Percentiles rank a stretch among this genome's conserved stretches.
Conservation (phyloP, 2,113 vertebrate species). For the Pholis gunnellus region DNA sequence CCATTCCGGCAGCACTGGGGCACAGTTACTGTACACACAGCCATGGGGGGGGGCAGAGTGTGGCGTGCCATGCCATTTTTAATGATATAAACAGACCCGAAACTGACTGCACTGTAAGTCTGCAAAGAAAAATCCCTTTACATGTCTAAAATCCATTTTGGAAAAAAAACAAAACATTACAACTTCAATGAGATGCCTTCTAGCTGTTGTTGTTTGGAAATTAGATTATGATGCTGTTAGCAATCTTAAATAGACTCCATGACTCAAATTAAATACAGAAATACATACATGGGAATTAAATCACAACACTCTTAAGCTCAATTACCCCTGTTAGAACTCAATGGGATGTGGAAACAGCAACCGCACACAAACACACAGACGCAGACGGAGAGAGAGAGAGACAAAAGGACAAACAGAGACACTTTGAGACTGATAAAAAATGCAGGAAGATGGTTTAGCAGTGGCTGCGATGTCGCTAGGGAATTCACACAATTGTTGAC, state of each 20-base stretch:
- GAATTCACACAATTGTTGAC: slow-evolving; percentile 79
- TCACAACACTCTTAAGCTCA: slow-evolving; percentile 57
- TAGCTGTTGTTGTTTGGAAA: slow-evolving; percentile 37
- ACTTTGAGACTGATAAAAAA: slow-evolving; percentile 66
- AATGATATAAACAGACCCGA: slow-evolving; percentile 33
- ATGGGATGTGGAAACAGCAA: slow-evolving; percentile 55
- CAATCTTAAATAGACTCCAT: slow-evolving; percentile 48
- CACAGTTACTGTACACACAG: slow-evolving; percentile 23
- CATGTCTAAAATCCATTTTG: slow-evolving; percentile 18
- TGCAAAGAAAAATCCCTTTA: slow-evolving; percentile 23
- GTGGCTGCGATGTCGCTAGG: slow-evolving; percentile 63
- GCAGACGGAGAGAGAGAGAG: slow-evolving; percentile 5
- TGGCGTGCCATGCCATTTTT: not conserved
- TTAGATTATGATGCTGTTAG: slow-evolving; percentile 52
- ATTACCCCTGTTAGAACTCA: slow-evolving; percentile 57
- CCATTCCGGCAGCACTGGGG: slow-evolving; percentile 8
- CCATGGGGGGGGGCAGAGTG: not conserved
- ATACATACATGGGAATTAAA: slow-evolving; percentile 64
- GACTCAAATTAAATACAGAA: slow-evolving; percentile 64
- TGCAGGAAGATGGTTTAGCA: slow-evolving; percentile 69
- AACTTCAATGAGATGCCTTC: slow-evolving; percentile 26
- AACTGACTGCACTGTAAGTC: not conserved
- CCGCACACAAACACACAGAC: not conserved
- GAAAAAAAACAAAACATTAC: slow-evolving; percentile 9
- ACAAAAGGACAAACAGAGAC: slow-evolving; percentile 62